Evolutionary conservation across 2,113 vertebrate genomes (phyloP), one percentile per base, ranked within the genome.

Genomic region (Charina bottae): DNA sequence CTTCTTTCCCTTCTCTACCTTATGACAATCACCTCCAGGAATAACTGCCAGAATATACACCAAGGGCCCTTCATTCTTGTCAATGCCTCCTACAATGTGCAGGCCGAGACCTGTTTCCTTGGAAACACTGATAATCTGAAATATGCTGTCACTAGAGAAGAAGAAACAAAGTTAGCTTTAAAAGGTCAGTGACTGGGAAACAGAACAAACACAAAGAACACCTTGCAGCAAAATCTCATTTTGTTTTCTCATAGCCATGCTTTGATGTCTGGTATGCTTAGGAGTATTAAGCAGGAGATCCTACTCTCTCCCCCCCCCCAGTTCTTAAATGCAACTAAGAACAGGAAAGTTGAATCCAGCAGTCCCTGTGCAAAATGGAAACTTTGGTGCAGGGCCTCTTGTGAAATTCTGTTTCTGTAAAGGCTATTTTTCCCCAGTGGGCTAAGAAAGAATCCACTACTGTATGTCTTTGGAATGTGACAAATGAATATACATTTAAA

Each of bases 11-110:
- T 83, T 42, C 46, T 92, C 96, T 96, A 99, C 99, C 99, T 99
- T 99, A 90, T 98, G 97, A 93, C 99, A 99, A 90, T 99, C 99
- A 93, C 98, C 98, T 93, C 99, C 99, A 94, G 98, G 97, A 93
- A 98, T 95, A 83, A 99, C 95, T 95, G 99, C 99, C 95, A 99
- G 98, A 97, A 99, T 97, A 93, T 98, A 98, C 54, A 99, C 98
- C 98, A 99, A 98, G 90, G 99, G 98, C 23, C 99, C 99, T 94
- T 99, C 98, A 10, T 98, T 97, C 83, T 97, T 98, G 97, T 99
- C 98, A 93, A 98, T 98, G 91, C 99, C 99, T 90, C 99, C 99
- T 64, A 98, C 96, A 91, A 99, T 97, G 97, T 98, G 97, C 95
- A 99, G 97, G 87, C 99, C 99, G 17, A 99, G 97, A 84, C 97